Conservation (phyloP, 1,140 invertebrate species). For the Odontomachus brunneus region DNA sequence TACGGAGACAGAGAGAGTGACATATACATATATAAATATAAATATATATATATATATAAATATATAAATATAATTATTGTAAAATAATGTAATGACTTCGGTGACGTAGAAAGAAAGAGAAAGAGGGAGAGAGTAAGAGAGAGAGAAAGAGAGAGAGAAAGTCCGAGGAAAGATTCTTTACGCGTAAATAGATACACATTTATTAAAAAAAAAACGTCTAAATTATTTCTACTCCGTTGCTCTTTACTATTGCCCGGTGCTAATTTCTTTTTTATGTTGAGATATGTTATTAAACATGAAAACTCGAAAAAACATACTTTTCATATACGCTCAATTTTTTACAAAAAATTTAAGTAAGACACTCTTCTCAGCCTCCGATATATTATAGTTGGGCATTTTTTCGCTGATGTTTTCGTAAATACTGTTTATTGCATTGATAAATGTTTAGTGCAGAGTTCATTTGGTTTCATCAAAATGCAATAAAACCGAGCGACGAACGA, state of each 20-base stretch:
- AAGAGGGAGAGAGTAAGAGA: neutral
- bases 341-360: too few species aligned
- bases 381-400: too few species aligned
- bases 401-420: too few species aligned
- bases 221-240: constrained; percentile 81
- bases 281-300: too few species aligned
- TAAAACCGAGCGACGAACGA: too few species aligned
- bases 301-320: too few species aligned
- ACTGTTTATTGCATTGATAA: too few species aligned
- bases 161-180: constrained; percentile 73
- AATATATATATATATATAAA: constrained; percentile 59
- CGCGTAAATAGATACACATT: constrained; percentile 78
- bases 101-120: constrained; percentile 48
- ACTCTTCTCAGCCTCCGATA: too few species aligned
- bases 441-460: too few species aligned
- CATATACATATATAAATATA: constrained; percentile 49
- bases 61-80: constrained; percentile 72
- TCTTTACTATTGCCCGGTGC: constrained; percentile 62
- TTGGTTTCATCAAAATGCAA: too few species aligned
- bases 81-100: constrained; percentile 74
- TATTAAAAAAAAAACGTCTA: constrained; percentile 79
- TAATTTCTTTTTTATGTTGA: too few species aligned
- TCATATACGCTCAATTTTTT: too few species aligned
- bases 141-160: constrained; percentile 29
- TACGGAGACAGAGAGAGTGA: constrained; percentile 55